These are phyloP conservation scores for Dromius quadrimaculatus DNA, from an alignment of 2,888 invertebrate genomes.

Conservation along the genomic window DNA sequence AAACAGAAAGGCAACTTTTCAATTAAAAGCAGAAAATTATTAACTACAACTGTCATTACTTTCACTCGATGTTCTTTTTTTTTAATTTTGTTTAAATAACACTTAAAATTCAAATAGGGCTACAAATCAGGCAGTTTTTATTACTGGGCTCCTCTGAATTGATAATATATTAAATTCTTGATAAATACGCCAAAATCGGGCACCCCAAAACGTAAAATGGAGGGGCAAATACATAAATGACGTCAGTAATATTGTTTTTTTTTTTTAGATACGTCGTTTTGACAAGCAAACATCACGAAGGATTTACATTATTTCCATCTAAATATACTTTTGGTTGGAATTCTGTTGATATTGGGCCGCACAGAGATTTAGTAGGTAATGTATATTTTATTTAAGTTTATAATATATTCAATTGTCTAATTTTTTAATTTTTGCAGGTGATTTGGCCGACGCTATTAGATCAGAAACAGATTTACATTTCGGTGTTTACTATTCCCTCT, in stretches of 20 bases:
- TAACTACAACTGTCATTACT: too few species aligned
- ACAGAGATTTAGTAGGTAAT: constrained; percentile 79
- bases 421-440: constrained; percentile 65
- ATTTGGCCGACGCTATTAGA: constrained; percentile 78
- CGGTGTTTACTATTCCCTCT: constrained; percentile 84
- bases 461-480: constrained; percentile 73
- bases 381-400: background rate
- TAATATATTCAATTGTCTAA: background rate
- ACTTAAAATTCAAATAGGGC: too few species aligned
- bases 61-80: constrained; percentile 57
- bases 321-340: constrained; percentile 88
- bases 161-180: too few species aligned
- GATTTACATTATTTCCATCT: constrained; percentile 88
- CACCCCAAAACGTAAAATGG: too few species aligned
- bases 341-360: constrained; percentile 81
- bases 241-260: too few species aligned
- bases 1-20: too few species aligned
- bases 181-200: too few species aligned
- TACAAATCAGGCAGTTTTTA: too few species aligned
- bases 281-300: constrained; percentile 92
- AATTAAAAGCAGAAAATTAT: too few species aligned
- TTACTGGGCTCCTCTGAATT: too few species aligned
- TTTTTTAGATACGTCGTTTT: constrained; percentile 79
- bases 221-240: too few species aligned
- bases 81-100: background rate